Base-by-base conservation (phyloP, 2,113 vertebrate species). In the Urocitellus parryii region DNA sequence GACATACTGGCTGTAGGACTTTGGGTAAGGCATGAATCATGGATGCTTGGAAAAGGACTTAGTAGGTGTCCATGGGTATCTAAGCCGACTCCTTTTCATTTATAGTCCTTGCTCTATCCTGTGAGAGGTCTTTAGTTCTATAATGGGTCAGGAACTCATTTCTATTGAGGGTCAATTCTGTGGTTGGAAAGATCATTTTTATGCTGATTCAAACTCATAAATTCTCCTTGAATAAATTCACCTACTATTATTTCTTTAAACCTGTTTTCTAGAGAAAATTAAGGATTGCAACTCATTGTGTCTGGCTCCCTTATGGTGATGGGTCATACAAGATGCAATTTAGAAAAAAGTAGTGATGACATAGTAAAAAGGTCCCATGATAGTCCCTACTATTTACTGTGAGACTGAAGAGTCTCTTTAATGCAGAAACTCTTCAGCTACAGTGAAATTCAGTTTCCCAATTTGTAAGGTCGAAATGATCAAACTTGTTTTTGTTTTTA, bases 181-280 rank as follows among this genome's bases (percentile, higher is more conserved):
- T 45, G 18, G 4, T 79, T 67, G 4, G 42, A 88, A 82, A 91
- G 11, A 12, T 74, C 79, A 91, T 72, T 91, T 24, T 81, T 48
- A 58, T 6, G 0, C 3, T 27, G 88, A 32, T 1, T 7, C 5
- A 85, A 92, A 93, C 14, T 68, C 56, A 85, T 48, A 74, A 13
- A 53, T 32, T 74, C 1, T 14, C 83, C n/a, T 77, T 76, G 34
- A 61, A 20, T 84, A 91, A 80, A 25, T 87, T 83, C 1, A 13
- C 73, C 14, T 68, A 94, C 4, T 51, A 58, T 37, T 45, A 70
- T 16, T 76, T 76, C 70, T 86, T 7, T 48, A 18, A 16, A 95
- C 2, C 22, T 89, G 14, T 96, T 79, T 91, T 68, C 42, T 84
- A 72, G 67, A 67, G 22, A 78, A 94, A 90, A 74, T 8, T 83